Percentiles rank a stretch among this genome's conserved stretches.
Evolutionary conservation across 2,797 vertebrate genomes (phyloP).

Genomic region (Lemur catta): DNA sequence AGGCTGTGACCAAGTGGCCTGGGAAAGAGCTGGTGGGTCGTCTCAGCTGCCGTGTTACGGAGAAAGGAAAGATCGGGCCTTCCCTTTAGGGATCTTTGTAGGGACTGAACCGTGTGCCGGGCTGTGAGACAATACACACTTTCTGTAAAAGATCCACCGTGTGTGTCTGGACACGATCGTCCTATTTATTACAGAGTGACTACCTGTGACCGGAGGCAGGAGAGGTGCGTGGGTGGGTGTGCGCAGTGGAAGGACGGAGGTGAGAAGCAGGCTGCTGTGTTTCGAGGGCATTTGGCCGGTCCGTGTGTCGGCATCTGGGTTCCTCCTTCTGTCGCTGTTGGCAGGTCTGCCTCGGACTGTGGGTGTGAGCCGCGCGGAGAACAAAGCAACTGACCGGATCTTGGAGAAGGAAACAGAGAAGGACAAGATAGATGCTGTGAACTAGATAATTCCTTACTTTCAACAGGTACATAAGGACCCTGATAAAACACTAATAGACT

Average conservation of each 20-base stretch:
- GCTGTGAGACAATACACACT: background rate
- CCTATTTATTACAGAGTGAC: background rate
- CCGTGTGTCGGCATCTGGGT: background rate
- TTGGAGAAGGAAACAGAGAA: background rate
- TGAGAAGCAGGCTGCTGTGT: background rate
- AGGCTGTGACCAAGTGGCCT: background rate
- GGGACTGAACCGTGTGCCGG: background rate
- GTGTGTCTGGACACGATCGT: background rate
- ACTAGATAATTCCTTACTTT: constrained; percentile 30
- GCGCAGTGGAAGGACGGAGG: background rate
- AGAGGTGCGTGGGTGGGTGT: background rate
- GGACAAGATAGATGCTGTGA: background rate
- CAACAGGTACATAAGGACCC: background rate
- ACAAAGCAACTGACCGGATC: background rate
- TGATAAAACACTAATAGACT: background rate
- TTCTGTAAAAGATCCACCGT: background rate
- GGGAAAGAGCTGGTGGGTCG: no score
- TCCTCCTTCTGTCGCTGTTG: background rate
- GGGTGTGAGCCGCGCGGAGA: background rate
- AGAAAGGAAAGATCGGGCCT: background rate
- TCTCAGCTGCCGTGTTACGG: background rate
- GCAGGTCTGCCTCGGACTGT: background rate
- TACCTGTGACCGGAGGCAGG: background rate
- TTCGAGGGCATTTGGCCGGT: background rate
- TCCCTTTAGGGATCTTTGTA: background rate